Base-by-base conservation (phyloP, 1,140 invertebrate species). In the Acromyrmex echinatior region DNA sequence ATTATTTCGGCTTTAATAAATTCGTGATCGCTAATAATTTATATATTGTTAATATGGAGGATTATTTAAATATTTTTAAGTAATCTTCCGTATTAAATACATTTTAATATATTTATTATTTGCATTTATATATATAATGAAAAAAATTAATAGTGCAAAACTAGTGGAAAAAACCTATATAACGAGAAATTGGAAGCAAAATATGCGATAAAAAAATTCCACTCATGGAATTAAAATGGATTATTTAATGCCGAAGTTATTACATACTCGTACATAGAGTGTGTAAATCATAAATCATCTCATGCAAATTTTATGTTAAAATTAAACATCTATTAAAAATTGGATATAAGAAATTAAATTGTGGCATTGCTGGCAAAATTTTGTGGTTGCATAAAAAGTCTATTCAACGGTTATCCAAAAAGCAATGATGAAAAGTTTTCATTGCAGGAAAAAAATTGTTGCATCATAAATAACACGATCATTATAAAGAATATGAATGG, bases 401-500 rank as follows among this genome's bases (percentile, higher is more conserved):
- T 58, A 18, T n/a, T 25, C 16, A 9, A 9, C 10, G 9, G 21
- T 81, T 39, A 81, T 71, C 35, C 35, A 51, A 49, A 49, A 0
- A 79, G n/a, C 7, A 60, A 80, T 2, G 28, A 45, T 25, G 68
- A 28, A 9, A 60, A 45, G 18, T 51, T 81, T 60, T 81, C 62
- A 84, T 35, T 7, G 39, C 49, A 31, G 2, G 12, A 45, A 21
- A 51, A 51, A 81, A 21, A 71, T 73, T 7, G 56, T 28, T 25
- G 45, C 76, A 79, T 77, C 56, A 81, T 73, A 25, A 88, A 35
- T 56, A 66, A 65, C 85, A 88, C 71, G 71, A 1, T 45, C 84
- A 62, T 77, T 86, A 12, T 88, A 86, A 88, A 90, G 39, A 77
- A 89, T 58, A 31, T 62, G 18, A 28, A 45, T 60, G 74, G 45